Conservation (phyloP, 2,113 vertebrate species). For the Trematomus loennbergii region DNA sequence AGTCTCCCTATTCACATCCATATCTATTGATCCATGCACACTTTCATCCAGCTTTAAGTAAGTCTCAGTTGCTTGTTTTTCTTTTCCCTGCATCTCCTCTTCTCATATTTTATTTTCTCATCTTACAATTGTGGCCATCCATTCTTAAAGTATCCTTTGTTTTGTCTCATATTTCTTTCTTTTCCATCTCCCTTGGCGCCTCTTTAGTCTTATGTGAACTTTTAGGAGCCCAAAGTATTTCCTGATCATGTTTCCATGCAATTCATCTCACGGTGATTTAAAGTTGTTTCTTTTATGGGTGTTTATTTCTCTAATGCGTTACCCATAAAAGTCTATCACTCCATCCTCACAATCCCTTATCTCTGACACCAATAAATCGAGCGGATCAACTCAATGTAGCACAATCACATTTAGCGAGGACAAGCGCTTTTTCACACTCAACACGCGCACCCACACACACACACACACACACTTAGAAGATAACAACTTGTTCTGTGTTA, state of each 20-base stretch:
- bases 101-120: constrained; percentile 26
- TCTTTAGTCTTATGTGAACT: constrained; percentile 47
- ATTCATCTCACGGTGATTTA: constrained; percentile 67
- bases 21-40: constrained; percentile 80
- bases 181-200: constrained; percentile 14
- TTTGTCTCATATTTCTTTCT: constrained; percentile 45
- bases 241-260: constrained; percentile 54
- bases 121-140: constrained; percentile 21
- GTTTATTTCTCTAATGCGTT: constrained; percentile 70
- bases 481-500: constrained; percentile 58
- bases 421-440: constrained; percentile 49
- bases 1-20: constrained; percentile 77
- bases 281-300: constrained; percentile 55
- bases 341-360: constrained; percentile 64
- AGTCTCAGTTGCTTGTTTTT: constrained; percentile 58
- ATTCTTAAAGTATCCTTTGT: constrained; percentile 26
- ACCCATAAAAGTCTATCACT: constrained; percentile 60
- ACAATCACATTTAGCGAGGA: constrained; percentile 61
- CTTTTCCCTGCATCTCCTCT: constrained; percentile 37
- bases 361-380: constrained; percentile 73
- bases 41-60: constrained; percentile 74
- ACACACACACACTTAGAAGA: constrained; percentile 32
- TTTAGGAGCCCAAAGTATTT: constrained; percentile 51
- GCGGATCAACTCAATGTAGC: constrained; percentile 56
- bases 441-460: not conserved